Percentiles rank a stretch among this genome's conserved stretches.
Conservation (phyloP, 1,140 invertebrate species). For the Bombus superbus region DNA sequence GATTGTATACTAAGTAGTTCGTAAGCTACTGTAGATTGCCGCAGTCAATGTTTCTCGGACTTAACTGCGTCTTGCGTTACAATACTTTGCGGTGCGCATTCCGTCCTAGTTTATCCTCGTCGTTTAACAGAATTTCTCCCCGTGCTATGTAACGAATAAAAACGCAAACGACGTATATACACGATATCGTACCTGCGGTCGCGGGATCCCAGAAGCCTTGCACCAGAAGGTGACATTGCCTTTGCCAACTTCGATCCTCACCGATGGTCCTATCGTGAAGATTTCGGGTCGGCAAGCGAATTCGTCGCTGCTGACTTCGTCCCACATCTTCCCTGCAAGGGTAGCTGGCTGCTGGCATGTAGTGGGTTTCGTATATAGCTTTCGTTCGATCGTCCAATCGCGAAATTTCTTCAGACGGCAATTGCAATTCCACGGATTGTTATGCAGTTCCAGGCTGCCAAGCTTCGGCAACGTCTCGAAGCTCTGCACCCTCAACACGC, state of each 20-base stretch:
- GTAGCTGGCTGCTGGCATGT: slow-evolving; percentile 87
- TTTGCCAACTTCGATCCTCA: slow-evolving; percentile 84
- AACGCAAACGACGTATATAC: not conserved
- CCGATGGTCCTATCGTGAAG: slow-evolving; percentile 80
- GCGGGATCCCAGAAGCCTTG: slow-evolving; percentile 89
- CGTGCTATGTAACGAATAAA: not conserved
- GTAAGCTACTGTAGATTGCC: slow-evolving; percentile 18
- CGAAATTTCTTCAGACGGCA: slow-evolving; percentile 91
- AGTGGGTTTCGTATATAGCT: slow-evolving; percentile 89
- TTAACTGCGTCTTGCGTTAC: not conserved
- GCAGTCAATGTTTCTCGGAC: not conserved
- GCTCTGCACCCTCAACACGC: slow-evolving; percentile 84
- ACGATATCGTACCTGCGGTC: slow-evolving; percentile 84
- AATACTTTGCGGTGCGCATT: not conserved
- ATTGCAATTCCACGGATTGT: slow-evolving; percentile 95
- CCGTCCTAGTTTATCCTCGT: not conserved
- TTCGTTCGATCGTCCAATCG: slow-evolving; percentile 88
- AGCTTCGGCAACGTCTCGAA: slow-evolving; percentile 86
- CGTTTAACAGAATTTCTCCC: not conserved
- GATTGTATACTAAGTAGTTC: slow-evolving; percentile 37
- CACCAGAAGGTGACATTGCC: slow-evolving; percentile 91
- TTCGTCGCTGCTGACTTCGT: slow-evolving; percentile 86
- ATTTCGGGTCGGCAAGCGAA: slow-evolving; percentile 94
- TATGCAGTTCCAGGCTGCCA: slow-evolving; percentile 89
- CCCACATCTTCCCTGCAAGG: slow-evolving; percentile 88